These are phyloP conservation scores for Clivina fossor DNA, from an alignment of 2,888 invertebrate species.

Conservation along the genomic window DNA sequence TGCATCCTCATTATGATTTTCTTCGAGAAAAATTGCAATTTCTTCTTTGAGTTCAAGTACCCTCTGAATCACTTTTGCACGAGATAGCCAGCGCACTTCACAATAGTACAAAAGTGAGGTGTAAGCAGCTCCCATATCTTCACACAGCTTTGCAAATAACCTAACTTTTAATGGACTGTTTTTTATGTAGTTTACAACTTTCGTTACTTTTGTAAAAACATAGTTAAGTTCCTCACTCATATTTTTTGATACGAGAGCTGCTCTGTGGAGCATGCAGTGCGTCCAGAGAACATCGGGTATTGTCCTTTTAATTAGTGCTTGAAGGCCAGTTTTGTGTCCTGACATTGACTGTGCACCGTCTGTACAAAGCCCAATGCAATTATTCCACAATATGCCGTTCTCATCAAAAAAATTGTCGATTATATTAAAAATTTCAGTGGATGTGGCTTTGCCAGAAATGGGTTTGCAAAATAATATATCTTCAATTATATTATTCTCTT, in stretches of 20 bases:
- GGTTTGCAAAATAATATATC: conserved; percentile 30
- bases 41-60: conserved; percentile 17
- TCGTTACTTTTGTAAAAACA: conserved; percentile 20
- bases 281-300: conserved; percentile 22
- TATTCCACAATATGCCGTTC: conserved; percentile 20
- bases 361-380: conserved; percentile 34
- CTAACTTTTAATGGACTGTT: conserved; percentile 26
- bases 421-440: conserved; percentile 30
- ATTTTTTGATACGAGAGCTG: conserved; percentile 27
- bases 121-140: conserved; percentile 8
- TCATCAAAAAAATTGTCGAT: conserved; percentile 30
- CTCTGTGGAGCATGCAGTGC: conserved; percentile 31
- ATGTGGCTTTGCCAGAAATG: conserved; percentile 29
- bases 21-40: conserved; percentile 7
- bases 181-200: conserved; percentile 27
- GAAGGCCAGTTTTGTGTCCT: conserved; percentile 22
- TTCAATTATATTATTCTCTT: conserved; percentile 18
- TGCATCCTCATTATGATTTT: conserved; percentile 5
- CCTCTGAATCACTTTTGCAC: conserved; percentile 5
- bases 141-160: conserved; percentile 19
- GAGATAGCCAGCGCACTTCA: conserved; percentile 15
- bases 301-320: conserved; percentile 18
- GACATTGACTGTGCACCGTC: conserved; percentile 33
- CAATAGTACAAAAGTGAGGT: conserved; percentile 10
- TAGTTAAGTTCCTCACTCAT: conserved; percentile 21